These are phyloP conservation scores for Ictalurus punctatus DNA, from an alignment of 2,113 vertebrate genomes.

Conservation along the genomic window DNA sequence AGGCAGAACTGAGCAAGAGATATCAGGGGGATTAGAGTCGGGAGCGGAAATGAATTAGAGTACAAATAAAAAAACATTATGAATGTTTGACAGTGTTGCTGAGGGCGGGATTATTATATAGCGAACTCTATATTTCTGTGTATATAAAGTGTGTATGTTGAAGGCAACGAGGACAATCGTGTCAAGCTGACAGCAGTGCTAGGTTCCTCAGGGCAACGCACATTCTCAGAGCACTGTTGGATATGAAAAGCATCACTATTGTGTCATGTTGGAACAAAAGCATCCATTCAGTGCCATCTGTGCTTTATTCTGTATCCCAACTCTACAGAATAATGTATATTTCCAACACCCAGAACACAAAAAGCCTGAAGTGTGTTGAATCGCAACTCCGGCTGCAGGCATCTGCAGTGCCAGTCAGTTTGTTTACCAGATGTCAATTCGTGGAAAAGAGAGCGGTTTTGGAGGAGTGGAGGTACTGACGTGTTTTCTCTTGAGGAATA, in stretches of 20 bases:
- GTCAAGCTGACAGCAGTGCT: slow-evolving; percentile 6
- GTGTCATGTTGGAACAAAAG: slow-evolving; percentile 12
- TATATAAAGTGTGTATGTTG: not conserved
- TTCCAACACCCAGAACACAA: not conserved
- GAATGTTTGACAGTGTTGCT: not conserved
- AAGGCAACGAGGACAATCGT: not conserved
- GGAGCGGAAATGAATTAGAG: slow-evolving; percentile 51
- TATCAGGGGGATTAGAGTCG: slow-evolving; percentile 30
- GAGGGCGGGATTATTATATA: slow-evolving; percentile 7
- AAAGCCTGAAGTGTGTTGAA: not conserved
- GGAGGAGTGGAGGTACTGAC: slow-evolving; percentile 16
- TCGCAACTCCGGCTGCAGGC: not conserved
- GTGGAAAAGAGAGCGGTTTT: slow-evolving; percentile 3
- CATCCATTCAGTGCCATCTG: not conserved
- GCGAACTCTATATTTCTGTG: not conserved
- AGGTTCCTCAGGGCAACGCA: not conserved
- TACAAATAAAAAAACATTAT: slow-evolving; percentile 18
- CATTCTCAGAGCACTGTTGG: not conserved
- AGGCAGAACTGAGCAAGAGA: not conserved
- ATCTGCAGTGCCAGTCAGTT: slow-evolving; percentile 6
- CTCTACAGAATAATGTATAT: slow-evolving; percentile 1
- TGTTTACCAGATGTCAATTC: slow-evolving; percentile 22
- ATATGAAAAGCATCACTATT: slow-evolving; percentile 19
- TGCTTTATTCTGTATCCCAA: slow-evolving; percentile 10
- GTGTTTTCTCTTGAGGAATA: slow-evolving; percentile 14